A percentile compares a stretch with the other conserved stretches of the same genome.
Evolutionary conservation across 2,797 vertebrate genomes (phyloP).

Genomic region (Lepidocolaptes lacrymiger): DNA sequence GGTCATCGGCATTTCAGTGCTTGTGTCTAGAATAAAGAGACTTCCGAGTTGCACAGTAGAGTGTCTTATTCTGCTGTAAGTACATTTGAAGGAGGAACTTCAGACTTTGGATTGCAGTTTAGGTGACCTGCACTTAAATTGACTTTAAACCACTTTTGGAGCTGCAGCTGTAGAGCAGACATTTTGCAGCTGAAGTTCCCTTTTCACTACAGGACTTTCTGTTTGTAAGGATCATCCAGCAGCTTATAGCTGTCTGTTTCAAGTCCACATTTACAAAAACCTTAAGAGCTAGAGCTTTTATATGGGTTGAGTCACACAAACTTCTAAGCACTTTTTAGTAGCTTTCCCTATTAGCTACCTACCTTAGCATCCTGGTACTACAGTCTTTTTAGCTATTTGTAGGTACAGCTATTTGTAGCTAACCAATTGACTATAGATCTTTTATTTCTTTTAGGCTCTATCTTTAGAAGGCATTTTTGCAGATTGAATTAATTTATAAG

Average conservation of each 20-base stretch:
- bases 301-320: not conserved
- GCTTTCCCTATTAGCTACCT: not conserved
- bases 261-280: not conserved
- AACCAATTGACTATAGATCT: not conserved
- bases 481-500: not conserved
- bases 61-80: not conserved
- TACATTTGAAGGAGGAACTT: not conserved
- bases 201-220: not conserved
- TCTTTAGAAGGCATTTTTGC: slow-evolving; percentile 2
- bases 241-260: not conserved
- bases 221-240: not conserved
- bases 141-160: not conserved
- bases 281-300: not conserved
- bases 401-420: not conserved
- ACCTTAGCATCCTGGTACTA: not conserved
- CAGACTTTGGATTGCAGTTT: not conserved
- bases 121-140: not conserved
- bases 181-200: not conserved
- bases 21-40: not conserved
- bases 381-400: not conserved
- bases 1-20: not conserved
- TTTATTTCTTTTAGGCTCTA: not conserved
- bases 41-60: not conserved
- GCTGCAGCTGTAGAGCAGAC: not conserved
- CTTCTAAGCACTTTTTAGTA: not conserved